Evolutionary conservation across 2,888 invertebrate genomes (phyloP), one percentile per base, ranked within the genome.

Genomic region (Scrobipalpa atriplicella): DNA sequence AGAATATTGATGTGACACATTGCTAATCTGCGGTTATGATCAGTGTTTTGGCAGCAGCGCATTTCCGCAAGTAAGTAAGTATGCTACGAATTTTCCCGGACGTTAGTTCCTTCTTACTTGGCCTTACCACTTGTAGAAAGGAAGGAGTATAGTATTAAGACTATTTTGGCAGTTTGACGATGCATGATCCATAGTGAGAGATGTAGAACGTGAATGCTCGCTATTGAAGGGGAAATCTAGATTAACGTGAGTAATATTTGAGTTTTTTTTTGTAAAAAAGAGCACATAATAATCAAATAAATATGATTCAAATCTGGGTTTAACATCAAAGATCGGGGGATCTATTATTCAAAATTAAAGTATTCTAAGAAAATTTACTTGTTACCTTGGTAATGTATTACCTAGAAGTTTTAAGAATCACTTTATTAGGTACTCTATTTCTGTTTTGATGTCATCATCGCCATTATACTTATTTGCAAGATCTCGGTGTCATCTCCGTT

Each of bases 1-100:
- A 56, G 65, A 58, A 65, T 65, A 60, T 41, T 65, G 47, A 65
- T 60, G 13, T 52, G 3, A 21, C 39, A 13, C 29, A 54, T 60
- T 65, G 29, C 47, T 13, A 62, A 19, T 62, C 61, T 61, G 38
- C 19, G 39, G 21, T 54, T 16, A 36, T 18, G 2, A 39, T 62
- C 19, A 18, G 10, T 16, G 39, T 18, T 62, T 62, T 62, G 39
- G 61, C 60, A 38, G 38, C 36, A 16, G n/a, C 16, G 36, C 21
- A 41, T 61, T 61, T 61, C 61, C 61, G 61, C n/a, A 36, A 3
- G 18, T 1, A 29, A 41, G 61, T 6, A 36, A 3, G 18, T 1
- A 29, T 38, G 6, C 1, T 38, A n/a, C n/a, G 36, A 58, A n/a
- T 58, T 58, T 58, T 58, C 58, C 58, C 18, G 58, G 58, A 58